A percentile compares a stretch with the other conserved stretches of the same genome.
These are phyloP conservation scores for Gallinago nigripennis DNA, from an alignment of 2,797 vertebrate genomes.

Conservation along the genomic window DNA sequence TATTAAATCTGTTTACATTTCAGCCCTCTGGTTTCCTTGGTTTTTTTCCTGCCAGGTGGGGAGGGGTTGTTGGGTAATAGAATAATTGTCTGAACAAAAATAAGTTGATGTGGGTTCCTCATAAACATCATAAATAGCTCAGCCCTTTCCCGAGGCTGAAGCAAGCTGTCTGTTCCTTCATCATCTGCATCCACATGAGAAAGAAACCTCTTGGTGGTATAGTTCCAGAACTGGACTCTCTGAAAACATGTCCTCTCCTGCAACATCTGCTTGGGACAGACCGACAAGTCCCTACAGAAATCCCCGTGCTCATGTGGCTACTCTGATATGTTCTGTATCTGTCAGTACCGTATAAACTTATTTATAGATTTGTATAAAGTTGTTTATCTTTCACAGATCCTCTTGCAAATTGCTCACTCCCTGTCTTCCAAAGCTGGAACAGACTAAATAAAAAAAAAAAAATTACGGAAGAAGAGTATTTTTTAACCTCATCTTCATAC, in stretches of 20 bases:
- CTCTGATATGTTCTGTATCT: neutral
- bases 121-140: neutral
- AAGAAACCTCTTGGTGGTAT: neutral
- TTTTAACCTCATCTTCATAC: neutral
- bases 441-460: neutral
- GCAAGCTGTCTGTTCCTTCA: neutral
- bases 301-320: fast-evolving
- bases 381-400: neutral
- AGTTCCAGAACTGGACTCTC: neutral
- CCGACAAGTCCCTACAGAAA: neutral
- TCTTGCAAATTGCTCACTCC: neutral
- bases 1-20: neutral
- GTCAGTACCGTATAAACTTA: neutral
- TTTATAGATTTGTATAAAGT: neutral
- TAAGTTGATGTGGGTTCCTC: no score
- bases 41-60: neutral
- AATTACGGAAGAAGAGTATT: neutral
- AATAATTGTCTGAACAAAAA: neutral
- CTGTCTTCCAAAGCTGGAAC: neutral
- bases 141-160: neutral
- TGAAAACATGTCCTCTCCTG: neutral
- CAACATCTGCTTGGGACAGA: neutral
- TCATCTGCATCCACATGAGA: fast-evolving
- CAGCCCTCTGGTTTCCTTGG: no score
- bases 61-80: neutral